Percentiles rank a stretch among this genome's conserved stretches.
Conservation (phyloP, 2,797 vertebrate genomes). For the Aphelocoma californica region DNA sequence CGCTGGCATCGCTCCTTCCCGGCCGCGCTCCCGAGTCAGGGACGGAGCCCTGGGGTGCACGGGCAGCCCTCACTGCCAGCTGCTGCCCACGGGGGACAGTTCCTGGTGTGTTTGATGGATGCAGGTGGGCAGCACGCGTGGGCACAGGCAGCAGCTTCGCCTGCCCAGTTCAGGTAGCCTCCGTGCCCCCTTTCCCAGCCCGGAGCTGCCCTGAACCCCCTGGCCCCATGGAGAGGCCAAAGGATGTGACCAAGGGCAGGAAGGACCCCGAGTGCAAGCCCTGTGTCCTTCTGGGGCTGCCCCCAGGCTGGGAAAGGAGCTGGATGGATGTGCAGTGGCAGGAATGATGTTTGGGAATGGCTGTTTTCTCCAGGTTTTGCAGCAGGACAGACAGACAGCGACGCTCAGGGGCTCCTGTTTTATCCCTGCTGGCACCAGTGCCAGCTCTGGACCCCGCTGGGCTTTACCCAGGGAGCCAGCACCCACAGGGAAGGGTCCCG, state of each 20-base stretch:
- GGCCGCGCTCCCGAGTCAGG: not conserved
- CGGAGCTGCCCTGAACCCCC: not conserved
- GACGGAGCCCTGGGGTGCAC: fast-evolving
- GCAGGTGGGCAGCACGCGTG: fast-evolving
- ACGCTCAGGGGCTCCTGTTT: not conserved
- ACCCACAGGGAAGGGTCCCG: not conserved
- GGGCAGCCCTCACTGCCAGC: not conserved
- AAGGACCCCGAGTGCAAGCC: not conserved
- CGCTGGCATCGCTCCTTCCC: not conserved
- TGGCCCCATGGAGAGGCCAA: fast-evolving
- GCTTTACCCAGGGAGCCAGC: not conserved
- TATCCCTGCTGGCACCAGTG: not conserved
- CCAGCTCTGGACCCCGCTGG: not conserved
- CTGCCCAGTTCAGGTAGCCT: fast-evolving
- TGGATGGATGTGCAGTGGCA: not conserved
- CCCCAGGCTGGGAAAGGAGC: not conserved
- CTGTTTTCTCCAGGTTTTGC: not conserved
- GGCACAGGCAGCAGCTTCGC: not conserved
- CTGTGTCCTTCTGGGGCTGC: not conserved
- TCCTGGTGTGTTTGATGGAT: fast-evolving
- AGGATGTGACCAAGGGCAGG: not conserved
- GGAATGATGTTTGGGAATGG: not conserved
- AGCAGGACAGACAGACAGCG: not conserved
- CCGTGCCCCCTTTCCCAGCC: not conserved
- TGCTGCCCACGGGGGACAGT: fast-evolving